These are phyloP conservation scores for Proterorhinus semilunaris DNA, from an alignment of 2,113 vertebrate genomes.

Conservation along the genomic window DNA sequence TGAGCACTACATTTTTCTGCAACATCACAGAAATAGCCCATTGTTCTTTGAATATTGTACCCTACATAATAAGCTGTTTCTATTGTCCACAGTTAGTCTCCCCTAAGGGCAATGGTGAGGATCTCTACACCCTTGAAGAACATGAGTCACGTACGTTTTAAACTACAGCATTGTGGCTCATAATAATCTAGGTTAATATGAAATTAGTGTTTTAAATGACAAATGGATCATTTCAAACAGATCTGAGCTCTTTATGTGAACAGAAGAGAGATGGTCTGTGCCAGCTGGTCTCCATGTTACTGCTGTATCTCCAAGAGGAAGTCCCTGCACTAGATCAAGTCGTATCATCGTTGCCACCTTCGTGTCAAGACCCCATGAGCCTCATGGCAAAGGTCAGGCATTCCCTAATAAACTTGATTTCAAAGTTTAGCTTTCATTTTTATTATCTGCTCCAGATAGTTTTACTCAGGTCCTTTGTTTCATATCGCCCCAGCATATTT, in stretches of 20 bases:
- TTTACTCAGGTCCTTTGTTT: conserved; percentile 23
- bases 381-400: conserved; percentile 88
- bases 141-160: conserved; percentile 88
- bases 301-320: conserved; percentile 84
- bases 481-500: conserved; percentile 31
- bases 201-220: neutral
- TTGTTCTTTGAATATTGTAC: too few species aligned
- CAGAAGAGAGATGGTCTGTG: conserved; percentile 87
- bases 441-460: neutral
- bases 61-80: neutral
- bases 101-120: conserved; percentile 73
- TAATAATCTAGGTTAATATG: neutral
- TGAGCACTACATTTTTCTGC: too few species aligned
- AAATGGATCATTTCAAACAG: conserved; percentile 57
- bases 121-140: conserved; percentile 83
- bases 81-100: conserved; percentile 74
- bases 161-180: conserved; percentile 29
- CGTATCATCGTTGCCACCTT: conserved; percentile 68
- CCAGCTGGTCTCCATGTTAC: conserved; percentile 82
- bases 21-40: too few species aligned
- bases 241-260: conserved; percentile 81
- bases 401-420: neutral
- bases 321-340: conserved; percentile 67
- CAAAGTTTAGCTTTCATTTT: neutral
- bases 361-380: conserved; percentile 81